A percentile compares a stretch with the other conserved stretches of the same genome.
These are phyloP conservation scores for Amphimedon queenslandica DNA, from an alignment of 37 sponge, comb jelly and placozoan genomes.

Conservation along the genomic window DNA sequence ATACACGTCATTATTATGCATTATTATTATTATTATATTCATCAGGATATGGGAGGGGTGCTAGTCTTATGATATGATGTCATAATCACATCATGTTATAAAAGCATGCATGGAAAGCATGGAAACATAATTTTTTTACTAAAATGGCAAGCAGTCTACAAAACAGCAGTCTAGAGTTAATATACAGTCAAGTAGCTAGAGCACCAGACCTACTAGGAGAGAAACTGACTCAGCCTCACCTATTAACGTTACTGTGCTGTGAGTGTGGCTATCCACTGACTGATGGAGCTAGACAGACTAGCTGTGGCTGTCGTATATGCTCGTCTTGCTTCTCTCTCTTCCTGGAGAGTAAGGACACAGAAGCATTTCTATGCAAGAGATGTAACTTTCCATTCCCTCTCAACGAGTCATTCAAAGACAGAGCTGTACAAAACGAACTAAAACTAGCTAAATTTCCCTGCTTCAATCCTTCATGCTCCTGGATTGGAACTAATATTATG, in stretches of 20 bases:
- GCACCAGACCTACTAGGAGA: background rate
- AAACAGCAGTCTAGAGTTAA: no score
- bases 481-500: constrained; percentile 47
- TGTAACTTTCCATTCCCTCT: background rate
- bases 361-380: background rate
- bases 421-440: constrained; percentile 57
- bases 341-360: constrained; percentile 16
- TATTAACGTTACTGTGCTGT: constrained; percentile 4
- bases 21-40: no score
- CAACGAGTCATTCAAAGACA: constrained; percentile 56
- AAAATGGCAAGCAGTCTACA: no score
- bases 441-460: constrained; percentile 27
- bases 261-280: constrained; percentile 30
- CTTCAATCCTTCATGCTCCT: constrained; percentile 42
- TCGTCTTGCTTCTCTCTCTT: constrained; percentile 23
- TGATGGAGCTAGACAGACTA: constrained; percentile 31
- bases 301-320: constrained; percentile 57
- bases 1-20: no score
- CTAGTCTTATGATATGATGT: no score
- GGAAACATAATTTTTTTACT: no score
- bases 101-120: no score
- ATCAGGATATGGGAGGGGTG: no score
- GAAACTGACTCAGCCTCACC: no score
- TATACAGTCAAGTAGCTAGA: no score
- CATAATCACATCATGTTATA: no score